Evolutionary conservation across 2,888 invertebrate species (phyloP).

Genomic region (Dorcus parallelipipedus): DNA sequence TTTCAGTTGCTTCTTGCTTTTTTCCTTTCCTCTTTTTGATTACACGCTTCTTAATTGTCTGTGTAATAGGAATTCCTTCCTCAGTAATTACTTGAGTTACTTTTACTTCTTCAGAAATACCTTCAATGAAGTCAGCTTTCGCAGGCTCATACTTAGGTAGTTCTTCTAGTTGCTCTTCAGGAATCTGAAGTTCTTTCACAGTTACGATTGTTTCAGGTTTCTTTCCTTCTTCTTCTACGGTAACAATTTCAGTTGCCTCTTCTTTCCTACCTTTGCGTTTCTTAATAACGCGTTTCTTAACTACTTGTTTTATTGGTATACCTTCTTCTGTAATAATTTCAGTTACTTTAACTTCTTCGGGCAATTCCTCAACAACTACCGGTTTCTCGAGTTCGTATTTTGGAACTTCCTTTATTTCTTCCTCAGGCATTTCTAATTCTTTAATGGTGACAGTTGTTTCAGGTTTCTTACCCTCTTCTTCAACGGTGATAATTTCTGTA

Average conservation of each 20-base stretch:
- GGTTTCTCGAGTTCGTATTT: conserved; percentile 28
- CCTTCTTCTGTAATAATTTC: conserved; percentile 44
- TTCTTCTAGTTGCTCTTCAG: conserved; percentile 7
- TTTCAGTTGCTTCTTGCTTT: conserved; percentile 21
- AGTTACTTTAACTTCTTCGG: conserved; percentile 39
- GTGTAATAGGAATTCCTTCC: conserved; percentile 29
- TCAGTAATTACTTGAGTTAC: conserved; percentile 25
- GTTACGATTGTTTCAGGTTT: conserved; percentile 32
- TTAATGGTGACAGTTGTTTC: conserved; percentile 43
- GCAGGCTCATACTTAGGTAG: conserved; percentile 22
- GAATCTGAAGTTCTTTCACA: conserved; percentile 26
- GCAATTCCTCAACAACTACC: conserved; percentile 36
- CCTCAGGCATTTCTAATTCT: conserved; percentile 29
- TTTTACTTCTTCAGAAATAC: conserved; percentile 38
- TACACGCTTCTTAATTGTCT: conserved; percentile 27
- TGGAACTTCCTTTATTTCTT: conserved; percentile 24
- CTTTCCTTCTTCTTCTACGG: conserved; percentile 33
- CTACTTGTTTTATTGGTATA: conserved; percentile 36
- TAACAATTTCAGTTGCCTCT: conserved; percentile 48
- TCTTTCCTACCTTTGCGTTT: conserved; percentile 38
- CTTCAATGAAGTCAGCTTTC: conserved; percentile 31
- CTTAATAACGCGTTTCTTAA: conserved; percentile 36
- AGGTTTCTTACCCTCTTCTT: conserved; percentile 43
- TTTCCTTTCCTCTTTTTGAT: conserved; percentile 17
- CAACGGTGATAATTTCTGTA: conserved; percentile 44